Percentiles rank a stretch among this genome's conserved stretches.
Conservation (phyloP, 2,113 vertebrate species). For the Sclerurus mexicanus region DNA sequence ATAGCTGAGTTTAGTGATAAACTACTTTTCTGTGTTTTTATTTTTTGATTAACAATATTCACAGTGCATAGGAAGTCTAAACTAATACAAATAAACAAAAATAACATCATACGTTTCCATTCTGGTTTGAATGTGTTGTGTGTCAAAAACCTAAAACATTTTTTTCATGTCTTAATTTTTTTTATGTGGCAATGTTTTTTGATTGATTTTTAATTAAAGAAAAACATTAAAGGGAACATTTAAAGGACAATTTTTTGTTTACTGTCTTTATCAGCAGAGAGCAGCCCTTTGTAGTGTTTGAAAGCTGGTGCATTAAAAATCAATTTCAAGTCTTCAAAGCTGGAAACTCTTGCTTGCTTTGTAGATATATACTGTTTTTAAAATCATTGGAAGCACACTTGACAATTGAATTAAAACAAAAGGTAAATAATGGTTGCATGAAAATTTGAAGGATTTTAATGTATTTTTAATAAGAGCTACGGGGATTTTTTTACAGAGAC, state of each 20-base stretch:
- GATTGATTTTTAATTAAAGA: slow-evolving; percentile 76
- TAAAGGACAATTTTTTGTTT: slow-evolving; percentile 73
- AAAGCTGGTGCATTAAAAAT: slow-evolving; percentile 71
- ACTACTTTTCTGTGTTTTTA: background rate
- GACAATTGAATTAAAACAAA: slow-evolving; percentile 62
- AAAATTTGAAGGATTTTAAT: slow-evolving; percentile 51
- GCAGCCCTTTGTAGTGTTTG: slow-evolving; percentile 69
- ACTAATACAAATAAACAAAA: slow-evolving; percentile 21
- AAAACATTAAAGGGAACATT: slow-evolving; percentile 68
- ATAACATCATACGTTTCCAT: slow-evolving; percentile 5
- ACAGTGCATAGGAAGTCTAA: background rate
- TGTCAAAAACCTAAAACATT: slow-evolving; percentile 34
- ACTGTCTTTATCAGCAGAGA: slow-evolving; percentile 73
- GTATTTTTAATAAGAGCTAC: slow-evolving; percentile 51
- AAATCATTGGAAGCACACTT: slow-evolving; percentile 28
- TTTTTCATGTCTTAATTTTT: slow-evolving; percentile 45
- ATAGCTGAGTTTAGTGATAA: background rate
- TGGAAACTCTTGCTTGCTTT: slow-evolving; percentile 46
- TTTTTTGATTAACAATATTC: slow-evolving; percentile 1
- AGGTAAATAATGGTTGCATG: slow-evolving; percentile 40
- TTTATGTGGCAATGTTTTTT: slow-evolving; percentile 44
- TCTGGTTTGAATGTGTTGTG: background rate
- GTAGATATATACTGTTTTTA: slow-evolving; percentile 55
- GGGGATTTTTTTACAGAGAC: background rate
- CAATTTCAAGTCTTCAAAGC: slow-evolving; percentile 72